Conservation (phyloP, 2,888 invertebrate species). For the Tetranychus truncatus region DNA sequence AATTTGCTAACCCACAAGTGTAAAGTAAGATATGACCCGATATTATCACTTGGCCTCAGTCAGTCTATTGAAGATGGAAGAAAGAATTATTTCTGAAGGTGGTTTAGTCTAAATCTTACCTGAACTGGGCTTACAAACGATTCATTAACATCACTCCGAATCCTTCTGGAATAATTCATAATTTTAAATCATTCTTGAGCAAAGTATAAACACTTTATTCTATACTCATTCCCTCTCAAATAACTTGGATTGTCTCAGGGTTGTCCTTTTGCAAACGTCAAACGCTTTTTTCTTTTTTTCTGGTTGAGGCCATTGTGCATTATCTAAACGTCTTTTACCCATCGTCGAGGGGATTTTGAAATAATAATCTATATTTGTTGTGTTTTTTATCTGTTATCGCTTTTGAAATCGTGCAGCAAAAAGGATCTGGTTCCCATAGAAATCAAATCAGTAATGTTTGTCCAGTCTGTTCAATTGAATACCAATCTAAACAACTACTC, state of each 20-base stretch:
- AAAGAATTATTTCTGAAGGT: background rate
- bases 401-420: background rate
- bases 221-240: too few species aligned
- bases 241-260: too few species aligned
- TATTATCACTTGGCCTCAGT: background rate
- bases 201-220: too few species aligned
- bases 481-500: slow-evolving; percentile 2
- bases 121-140: too few species aligned
- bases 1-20: slow-evolving; percentile 84
- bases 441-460: background rate
- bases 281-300: background rate
- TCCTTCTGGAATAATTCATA: too few species aligned
- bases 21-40: slow-evolving; percentile 48
- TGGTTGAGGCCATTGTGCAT: background rate
- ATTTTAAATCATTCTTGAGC: too few species aligned
- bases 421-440: background rate
- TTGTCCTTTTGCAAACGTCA: too few species aligned
- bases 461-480: background rate
- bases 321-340: too few species aligned
- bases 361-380: background rate
- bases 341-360: too few species aligned
- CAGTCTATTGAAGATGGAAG: background rate
- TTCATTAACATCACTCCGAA: too few species aligned
- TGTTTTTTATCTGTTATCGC: background rate
- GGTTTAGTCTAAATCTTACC: too few species aligned